Conservation (phyloP, 1,140 invertebrate genomes). For the Tetramorium alpestre region DNA sequence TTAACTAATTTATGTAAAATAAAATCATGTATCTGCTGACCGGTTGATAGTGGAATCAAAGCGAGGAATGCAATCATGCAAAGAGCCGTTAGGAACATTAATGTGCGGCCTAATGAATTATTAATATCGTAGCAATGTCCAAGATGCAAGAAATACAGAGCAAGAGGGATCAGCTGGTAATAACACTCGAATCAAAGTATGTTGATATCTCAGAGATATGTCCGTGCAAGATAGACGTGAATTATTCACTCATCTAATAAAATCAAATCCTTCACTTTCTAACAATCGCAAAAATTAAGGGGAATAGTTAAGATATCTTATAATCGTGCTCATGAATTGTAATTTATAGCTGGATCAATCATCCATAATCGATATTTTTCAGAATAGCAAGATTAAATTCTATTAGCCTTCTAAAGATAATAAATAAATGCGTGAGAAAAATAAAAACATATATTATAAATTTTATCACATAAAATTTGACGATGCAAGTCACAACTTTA, state of each 20-base stretch:
- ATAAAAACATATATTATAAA: neutral
- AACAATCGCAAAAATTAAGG: neutral
- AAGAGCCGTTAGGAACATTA: constrained; percentile 27
- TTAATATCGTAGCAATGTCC: constrained; percentile 9
- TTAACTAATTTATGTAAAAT: neutral
- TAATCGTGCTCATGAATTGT: neutral
- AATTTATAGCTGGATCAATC: neutral
- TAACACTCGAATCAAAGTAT: constrained; percentile 7
- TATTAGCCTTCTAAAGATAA: neutral
- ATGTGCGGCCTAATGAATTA: constrained; percentile 41
- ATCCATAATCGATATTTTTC: neutral
- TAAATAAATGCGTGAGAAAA: neutral
- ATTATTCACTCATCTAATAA: neutral
- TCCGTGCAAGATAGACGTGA: neutral
- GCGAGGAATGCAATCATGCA: constrained; percentile 1
- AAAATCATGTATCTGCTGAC: constrained; percentile 11
- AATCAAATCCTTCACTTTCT: neutral
- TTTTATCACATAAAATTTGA: constrained; percentile 13
- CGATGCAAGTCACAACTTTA: neutral
- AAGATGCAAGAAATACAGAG: constrained; percentile 4
- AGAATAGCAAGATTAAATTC: neutral
- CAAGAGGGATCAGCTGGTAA: neutral
- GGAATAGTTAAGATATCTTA: neutral
- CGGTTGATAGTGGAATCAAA: constrained; percentile 29
- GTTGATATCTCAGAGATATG: neutral